Base-by-base conservation (phyloP, 2,113 vertebrate genomes). In the Glaucomys volans region DNA sequence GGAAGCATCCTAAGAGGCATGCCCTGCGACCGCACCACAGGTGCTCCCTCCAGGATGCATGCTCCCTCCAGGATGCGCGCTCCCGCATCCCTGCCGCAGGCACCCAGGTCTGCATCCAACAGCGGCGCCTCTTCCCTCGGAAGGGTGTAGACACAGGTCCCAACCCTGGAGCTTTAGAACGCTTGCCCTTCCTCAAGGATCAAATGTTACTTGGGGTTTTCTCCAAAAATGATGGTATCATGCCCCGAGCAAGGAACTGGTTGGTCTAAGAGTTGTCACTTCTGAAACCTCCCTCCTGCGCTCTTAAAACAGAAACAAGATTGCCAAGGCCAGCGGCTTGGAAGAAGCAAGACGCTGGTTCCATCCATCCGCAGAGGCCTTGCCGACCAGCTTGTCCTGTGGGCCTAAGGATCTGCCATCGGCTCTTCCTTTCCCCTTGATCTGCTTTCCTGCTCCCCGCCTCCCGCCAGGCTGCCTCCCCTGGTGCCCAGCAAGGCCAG, bases 381-480 rank as follows among this genome's bases (percentile, higher is more conserved):
- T 72, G 79, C 57, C 67, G 40, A 30, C 72, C 83, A 37, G 8
- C 57, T 4, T 35, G 16, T 30, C 30, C 71, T 47, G 62, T 32
- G 28, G 44, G 28, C 54, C 30, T 4, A 22, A 3, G 66, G 88
- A 62, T 83, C 11, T 20, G 32, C n/a, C 30, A 11, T 32, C 47
- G 6, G 62, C 93, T 52, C 8, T 32, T 59, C 0, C 20, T 13
- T 18, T 26, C 40, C 37, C 44, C 11, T 18, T 8, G 22, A 32
- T 69, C 47, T 10, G 13, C 16, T 24, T 67, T 42, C 81, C 4
- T 8, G 50, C 22, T 67, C 42, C 42, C 71, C 17, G 22, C 2
- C 0, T 32, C 1, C 0, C 0, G n/a, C 44, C 22, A 28, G 37
- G 24, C 74, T 28, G 35, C 26, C 42, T 20, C 18, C 26, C 4